Base-by-base conservation (phyloP, 2,113 vertebrate species). In the Anarrhichthys ocellatus region DNA sequence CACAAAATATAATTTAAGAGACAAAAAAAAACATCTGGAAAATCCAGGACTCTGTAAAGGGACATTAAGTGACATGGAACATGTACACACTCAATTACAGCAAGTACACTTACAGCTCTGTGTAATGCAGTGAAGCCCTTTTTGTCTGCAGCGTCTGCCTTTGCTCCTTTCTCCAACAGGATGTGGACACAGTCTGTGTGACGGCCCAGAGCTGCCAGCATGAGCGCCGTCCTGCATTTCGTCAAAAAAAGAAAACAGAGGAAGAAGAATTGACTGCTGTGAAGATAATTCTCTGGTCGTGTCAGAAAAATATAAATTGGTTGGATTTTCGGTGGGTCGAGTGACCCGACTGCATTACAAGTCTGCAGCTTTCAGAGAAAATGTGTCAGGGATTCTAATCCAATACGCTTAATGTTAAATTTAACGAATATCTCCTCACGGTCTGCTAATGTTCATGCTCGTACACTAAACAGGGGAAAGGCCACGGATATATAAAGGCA, bases 111-210 rank as follows among this genome's bases (percentile, higher is more conserved):
- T 86, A 99, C 98, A 91, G 96, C 97, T 72, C 97, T 94, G 92
- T 99, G 98, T 89, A 99, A 95, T 0, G 98, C 97, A 0, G 97
- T 98, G 82, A 95, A 95, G 74, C 96, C 97, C 85, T 95, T 95
- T 87, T 96, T 96, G 93, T 99, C 98, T 5, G 96, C 96, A 46
- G 96, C 94, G 11, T 99, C 97, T 1, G 95, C 94, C 2, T 95
- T 96, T 62, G 97, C 97, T 79, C 96, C 97, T 92, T 97, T 98
- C 92, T 99, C 97, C 93, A 99, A 92, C 88, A 99, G 95, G 86
- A 99, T 97, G 73, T 98, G 96, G 72, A 98, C 96, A 61, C 97
- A 99, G 93, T 99, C 97, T 0, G 96, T 96, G 29, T 99, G 97
- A 86, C 95, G 90, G 8, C 97, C 97, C 92, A 97, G 94, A 91